Percentiles rank a stretch among this genome's conserved stretches.
Evolutionary conservation across 2,113 vertebrate species (phyloP).

Genomic region (Sander lucioperca): DNA sequence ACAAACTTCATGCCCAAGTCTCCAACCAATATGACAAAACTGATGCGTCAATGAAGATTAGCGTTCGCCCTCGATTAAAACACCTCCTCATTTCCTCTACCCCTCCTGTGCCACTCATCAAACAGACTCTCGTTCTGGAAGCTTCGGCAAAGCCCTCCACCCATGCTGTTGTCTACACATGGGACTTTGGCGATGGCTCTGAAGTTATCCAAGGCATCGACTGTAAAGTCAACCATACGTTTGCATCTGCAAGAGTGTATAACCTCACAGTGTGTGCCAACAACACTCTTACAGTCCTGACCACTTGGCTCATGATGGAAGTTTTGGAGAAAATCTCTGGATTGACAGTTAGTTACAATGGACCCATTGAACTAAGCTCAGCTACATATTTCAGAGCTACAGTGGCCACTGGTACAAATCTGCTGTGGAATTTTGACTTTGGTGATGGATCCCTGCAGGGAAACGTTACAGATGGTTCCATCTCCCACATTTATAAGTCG

Average conservation of each 20-base stretch:
- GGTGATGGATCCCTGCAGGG: slow-evolving; percentile 77
- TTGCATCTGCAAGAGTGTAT: slow-evolving; percentile 71
- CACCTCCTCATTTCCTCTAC: slow-evolving; percentile 68
- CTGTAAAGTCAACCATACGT: slow-evolving; percentile 61
- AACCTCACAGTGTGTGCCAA: slow-evolving; percentile 81
- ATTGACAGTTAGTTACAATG: slow-evolving; percentile 66
- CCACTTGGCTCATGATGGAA: slow-evolving; percentile 65
- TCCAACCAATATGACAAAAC: slow-evolving; percentile 66
- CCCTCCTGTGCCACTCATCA: slow-evolving; percentile 50
- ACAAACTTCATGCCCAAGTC: slow-evolving; percentile 75
- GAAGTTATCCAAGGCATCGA: slow-evolving; percentile 39
- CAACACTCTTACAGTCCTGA: slow-evolving; percentile 73
- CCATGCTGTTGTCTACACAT: slow-evolving; percentile 66
- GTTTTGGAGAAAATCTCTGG: slow-evolving; percentile 77
- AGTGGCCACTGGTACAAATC: slow-evolving; percentile 70
- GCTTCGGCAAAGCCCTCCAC: slow-evolving; percentile 67
- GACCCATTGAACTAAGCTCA: slow-evolving; percentile 71
- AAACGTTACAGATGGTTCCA: slow-evolving; percentile 59
- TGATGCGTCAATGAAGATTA: slow-evolving; percentile 58
- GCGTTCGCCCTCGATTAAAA: slow-evolving; percentile 64
- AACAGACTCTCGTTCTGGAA: slow-evolving; percentile 70
- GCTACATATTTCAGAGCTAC: slow-evolving; percentile 69
- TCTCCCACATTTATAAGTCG: slow-evolving; percentile 76
- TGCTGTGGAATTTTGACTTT: slow-evolving; percentile 83
- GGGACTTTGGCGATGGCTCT: slow-evolving; percentile 82